These are phyloP conservation scores for Drosophila yooni DNA, from an alignment of 2,888 invertebrate species.

Conservation along the genomic window DNA sequence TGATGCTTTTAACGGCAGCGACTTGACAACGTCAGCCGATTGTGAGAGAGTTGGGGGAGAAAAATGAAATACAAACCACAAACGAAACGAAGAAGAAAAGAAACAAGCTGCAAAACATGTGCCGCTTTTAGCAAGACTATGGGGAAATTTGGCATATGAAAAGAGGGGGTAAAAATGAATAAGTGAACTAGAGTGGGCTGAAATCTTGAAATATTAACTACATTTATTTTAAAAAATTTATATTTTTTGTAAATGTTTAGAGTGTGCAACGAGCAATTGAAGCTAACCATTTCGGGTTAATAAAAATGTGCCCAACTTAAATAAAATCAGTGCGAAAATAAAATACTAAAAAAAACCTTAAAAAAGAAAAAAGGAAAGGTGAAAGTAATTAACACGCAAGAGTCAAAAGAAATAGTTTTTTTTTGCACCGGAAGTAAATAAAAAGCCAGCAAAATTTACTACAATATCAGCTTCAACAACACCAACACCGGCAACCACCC, in stretches of 20 bases:
- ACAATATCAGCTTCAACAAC: constrained; percentile 55
- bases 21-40: constrained; percentile 18
- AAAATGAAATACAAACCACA: constrained; percentile 15
- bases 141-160: neutral
- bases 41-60: constrained; percentile 11
- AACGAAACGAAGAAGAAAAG: constrained; percentile 7
- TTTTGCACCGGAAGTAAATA: constrained; percentile 54
- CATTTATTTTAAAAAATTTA: neutral
- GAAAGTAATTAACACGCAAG: constrained; percentile 27
- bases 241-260: constrained; percentile 17
- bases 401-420: constrained; percentile 26
- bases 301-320: constrained; percentile 47
- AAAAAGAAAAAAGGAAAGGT: constrained; percentile 11
- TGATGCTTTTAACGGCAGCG: constrained; percentile 44
- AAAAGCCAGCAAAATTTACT: constrained; percentile 77
- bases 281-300: constrained; percentile 20
- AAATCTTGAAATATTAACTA: neutral
- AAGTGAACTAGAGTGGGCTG: neutral
- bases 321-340: constrained; percentile 27
- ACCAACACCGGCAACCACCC: constrained; percentile 39
- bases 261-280: constrained; percentile 13
- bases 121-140: constrained; percentile 12
- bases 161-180: neutral
- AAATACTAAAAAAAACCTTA: constrained; percentile 17
- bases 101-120: constrained; percentile 26